A percentile compares a stretch with the other conserved stretches of the same genome.
These are phyloP conservation scores for Zaprionus capensis DNA, from an alignment of 1,140 invertebrate species.

Conservation along the genomic window DNA sequence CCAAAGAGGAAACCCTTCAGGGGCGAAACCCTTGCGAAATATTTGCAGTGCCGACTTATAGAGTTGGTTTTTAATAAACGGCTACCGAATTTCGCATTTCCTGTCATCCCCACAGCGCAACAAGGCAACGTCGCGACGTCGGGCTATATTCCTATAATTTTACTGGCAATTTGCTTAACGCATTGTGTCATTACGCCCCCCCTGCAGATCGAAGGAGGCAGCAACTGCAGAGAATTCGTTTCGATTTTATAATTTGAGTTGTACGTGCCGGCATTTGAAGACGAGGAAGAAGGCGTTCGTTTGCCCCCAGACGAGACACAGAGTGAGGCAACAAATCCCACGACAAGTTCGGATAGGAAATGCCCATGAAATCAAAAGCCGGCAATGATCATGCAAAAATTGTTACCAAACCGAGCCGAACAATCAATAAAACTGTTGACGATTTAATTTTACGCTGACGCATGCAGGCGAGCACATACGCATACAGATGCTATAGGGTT, in stretches of 20 bases:
- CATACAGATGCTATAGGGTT: constrained; percentile 24
- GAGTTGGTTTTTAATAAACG: constrained; percentile 64
- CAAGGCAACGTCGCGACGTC: too few species aligned
- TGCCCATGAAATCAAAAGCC: constrained; percentile 68
- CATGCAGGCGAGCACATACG: constrained; percentile 46
- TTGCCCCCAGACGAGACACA: background rate
- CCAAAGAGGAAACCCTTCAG: too few species aligned
- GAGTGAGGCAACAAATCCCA: constrained; percentile 52
- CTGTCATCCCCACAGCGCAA: constrained; percentile 32
- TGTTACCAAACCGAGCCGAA: constrained; percentile 40
- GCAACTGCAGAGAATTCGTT: background rate
- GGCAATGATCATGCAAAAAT: constrained; percentile 77
- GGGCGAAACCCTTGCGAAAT: constrained; percentile 2
- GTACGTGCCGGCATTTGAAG: constrained; percentile 68
- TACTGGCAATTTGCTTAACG: constrained; percentile 65
- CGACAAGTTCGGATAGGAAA: constrained; percentile 67
- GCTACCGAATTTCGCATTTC: constrained; percentile 82
- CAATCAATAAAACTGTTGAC: constrained; percentile 79
- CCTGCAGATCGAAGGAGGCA: background rate
- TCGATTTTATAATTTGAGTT: constrained; percentile 53
- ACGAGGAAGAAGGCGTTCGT: background rate
- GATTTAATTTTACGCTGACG: constrained; percentile 77
- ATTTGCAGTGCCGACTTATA: background rate
- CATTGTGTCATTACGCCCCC: constrained; percentile 71
- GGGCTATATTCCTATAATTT: constrained; percentile 65